Percentiles rank a stretch among this genome's conserved stretches.
Evolutionary conservation across 37 sponge, comb jelly and placozoan genomes (phyloP).

Genomic region (Mnemiopsis leidyi): DNA sequence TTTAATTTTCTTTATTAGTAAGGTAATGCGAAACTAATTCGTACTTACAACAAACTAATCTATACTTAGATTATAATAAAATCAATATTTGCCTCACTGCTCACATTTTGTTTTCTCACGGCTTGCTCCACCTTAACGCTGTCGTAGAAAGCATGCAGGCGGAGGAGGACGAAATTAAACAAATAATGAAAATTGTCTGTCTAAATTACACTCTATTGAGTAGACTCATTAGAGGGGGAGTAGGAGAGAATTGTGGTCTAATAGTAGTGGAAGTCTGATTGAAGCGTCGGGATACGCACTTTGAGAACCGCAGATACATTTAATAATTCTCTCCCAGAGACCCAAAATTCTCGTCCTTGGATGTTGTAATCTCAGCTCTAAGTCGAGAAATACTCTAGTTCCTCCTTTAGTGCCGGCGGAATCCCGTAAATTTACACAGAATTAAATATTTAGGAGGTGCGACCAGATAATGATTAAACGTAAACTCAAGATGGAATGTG

Average conservation of each 20-base stretch:
- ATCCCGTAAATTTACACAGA: background rate
- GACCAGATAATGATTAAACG: background rate
- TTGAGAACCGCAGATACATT: background rate
- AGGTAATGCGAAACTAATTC: background rate
- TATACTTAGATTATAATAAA: background rate
- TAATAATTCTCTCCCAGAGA: too few relatives aligned
- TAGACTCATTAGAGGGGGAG: background rate
- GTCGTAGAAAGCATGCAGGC: background rate
- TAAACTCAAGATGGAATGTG: background rate
- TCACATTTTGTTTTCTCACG: background rate
- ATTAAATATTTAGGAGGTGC: background rate
- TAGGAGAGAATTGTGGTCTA: background rate
- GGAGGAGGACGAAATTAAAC: background rate
- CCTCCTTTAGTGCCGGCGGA: background rate
- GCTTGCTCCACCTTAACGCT: background rate
- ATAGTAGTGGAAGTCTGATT: background rate
- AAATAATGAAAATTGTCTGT: constrained; percentile 43
- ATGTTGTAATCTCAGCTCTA: background rate
- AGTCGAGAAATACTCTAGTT: background rate
- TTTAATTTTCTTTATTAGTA: too few relatives aligned
- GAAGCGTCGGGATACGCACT: background rate
- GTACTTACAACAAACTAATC: background rate
- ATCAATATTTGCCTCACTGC: background rate
- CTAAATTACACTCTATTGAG: background rate
- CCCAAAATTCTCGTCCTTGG: too few relatives aligned